Conservation (phyloP, 2,797 vertebrate genomes). For the Tenualosa ilisha region DNA sequence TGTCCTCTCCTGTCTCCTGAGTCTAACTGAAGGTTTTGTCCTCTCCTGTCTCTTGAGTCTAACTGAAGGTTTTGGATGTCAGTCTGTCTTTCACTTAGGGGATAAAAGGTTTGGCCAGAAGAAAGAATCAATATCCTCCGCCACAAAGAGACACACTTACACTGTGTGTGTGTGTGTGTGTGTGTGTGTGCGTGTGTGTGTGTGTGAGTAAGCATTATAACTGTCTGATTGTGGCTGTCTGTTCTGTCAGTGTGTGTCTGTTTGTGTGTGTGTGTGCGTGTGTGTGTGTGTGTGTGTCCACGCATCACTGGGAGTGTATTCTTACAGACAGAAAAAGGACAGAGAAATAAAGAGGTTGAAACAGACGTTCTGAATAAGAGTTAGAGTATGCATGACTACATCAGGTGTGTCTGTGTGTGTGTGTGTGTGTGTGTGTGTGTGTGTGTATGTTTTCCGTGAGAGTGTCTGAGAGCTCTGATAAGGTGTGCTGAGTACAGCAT, state of each 20-base stretch:
- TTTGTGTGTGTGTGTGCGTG: not conserved
- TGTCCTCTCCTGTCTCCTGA: no score
- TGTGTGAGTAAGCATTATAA: not conserved
- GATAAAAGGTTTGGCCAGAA: not conserved
- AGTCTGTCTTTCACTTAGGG: slow-evolving; percentile 5
- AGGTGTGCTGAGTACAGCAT: not conserved
- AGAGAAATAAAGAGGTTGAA: slow-evolving; percentile 4
- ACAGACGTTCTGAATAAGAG: no score
- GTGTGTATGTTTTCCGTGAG: not conserved
- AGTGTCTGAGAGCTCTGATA: not conserved
- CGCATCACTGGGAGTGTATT: not conserved
- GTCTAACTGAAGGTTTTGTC: no score
- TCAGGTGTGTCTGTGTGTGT: slow-evolving; percentile 31
- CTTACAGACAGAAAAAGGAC: slow-evolving; percentile 20
- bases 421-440: not conserved
- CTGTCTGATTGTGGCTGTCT: no score
- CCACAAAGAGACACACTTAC: not conserved
- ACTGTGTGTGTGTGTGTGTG: not conserved
- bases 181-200: no score
- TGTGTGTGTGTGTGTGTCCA: not conserved
- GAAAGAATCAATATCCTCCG: not conserved
- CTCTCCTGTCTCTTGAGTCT: no score
- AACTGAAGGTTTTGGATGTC: not conserved
- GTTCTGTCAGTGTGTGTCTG: not conserved
- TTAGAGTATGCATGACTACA: no score